Percentiles rank a stretch among this genome's conserved stretches.
These are phyloP conservation scores for Orthonyx spaldingii DNA, from an alignment of 2,113 vertebrate species.

Conservation along the genomic window DNA sequence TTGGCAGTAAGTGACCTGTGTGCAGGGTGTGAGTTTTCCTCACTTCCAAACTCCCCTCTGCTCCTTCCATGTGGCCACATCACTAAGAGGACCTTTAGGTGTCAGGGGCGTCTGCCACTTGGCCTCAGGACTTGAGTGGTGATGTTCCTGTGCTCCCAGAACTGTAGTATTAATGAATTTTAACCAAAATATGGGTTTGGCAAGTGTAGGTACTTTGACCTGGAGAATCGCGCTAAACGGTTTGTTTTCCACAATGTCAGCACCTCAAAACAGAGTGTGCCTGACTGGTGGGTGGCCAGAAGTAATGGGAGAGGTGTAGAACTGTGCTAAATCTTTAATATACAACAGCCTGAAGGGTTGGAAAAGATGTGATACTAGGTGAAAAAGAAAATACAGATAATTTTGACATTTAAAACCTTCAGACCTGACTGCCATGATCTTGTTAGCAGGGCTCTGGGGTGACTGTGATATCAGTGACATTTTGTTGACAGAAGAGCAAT, in stretches of 20 bases:
- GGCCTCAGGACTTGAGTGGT: not conserved
- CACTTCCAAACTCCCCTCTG: accelerated
- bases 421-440: not conserved
- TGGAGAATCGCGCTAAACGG: not conserved
- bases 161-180: not conserved
- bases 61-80: accelerated
- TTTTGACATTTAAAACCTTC: not conserved
- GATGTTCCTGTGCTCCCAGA: accelerated
- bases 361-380: not conserved
- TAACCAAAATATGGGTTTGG: not conserved
- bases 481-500: not conserved
- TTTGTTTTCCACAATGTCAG: not conserved
- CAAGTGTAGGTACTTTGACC: not conserved
- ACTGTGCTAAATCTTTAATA: not conserved
- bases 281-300: not conserved
- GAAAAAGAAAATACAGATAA: not conserved
- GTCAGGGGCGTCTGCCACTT: not conserved
- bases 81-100: not conserved
- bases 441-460: not conserved
- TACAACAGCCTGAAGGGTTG: not conserved
- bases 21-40: not conserved
- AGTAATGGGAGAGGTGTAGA: not conserved
- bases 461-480: not conserved
- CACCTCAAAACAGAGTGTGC: no score
- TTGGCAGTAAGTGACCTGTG: conserved; percentile 84